phyloP scores from a whole-genome alignment of 2,797 vertebrate genomes.

The Sparidentex hasta region DNA sequence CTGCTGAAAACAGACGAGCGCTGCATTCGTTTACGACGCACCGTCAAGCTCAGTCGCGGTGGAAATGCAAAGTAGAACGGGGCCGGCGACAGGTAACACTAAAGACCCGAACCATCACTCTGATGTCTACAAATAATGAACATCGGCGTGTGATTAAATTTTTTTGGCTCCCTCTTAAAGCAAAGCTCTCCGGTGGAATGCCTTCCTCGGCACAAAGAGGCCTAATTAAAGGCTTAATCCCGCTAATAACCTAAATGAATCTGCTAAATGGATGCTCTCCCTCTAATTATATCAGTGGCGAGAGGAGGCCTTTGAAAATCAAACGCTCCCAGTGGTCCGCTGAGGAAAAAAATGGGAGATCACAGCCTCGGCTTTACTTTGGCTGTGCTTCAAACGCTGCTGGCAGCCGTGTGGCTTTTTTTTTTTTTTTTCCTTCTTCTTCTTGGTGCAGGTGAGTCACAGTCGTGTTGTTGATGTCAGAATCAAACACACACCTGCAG shows the following conservation, averaged over 20 bases:
- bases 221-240: constrained; percentile 70
- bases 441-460: constrained; percentile 41
- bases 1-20: too few species aligned
- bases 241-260: constrained; percentile 68
- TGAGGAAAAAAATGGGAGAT: constrained; percentile 25
- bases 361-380: constrained; percentile 29
- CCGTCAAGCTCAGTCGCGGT: too few species aligned
- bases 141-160: neutral
- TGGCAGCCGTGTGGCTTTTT: constrained; percentile 22
- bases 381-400: constrained; percentile 31
- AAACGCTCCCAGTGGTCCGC: constrained; percentile 42
- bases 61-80: too few species aligned
- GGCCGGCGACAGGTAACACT: too few species aligned
- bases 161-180: constrained; percentile 16
- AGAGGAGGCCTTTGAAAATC: constrained; percentile 47
- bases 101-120: too few species aligned
- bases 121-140: neutral
- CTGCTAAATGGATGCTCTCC: constrained; percentile 52
- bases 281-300: constrained; percentile 57
- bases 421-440: neutral
- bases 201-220: constrained; percentile 18
- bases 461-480: constrained; percentile 25
- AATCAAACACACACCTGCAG: constrained; percentile 65
- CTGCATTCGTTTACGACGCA: too few species aligned
- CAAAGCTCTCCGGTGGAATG: constrained; percentile 34